Evolutionary conservation across 2,797 vertebrate genomes (phyloP).

Genomic region (Moxostoma hubbsi): DNA sequence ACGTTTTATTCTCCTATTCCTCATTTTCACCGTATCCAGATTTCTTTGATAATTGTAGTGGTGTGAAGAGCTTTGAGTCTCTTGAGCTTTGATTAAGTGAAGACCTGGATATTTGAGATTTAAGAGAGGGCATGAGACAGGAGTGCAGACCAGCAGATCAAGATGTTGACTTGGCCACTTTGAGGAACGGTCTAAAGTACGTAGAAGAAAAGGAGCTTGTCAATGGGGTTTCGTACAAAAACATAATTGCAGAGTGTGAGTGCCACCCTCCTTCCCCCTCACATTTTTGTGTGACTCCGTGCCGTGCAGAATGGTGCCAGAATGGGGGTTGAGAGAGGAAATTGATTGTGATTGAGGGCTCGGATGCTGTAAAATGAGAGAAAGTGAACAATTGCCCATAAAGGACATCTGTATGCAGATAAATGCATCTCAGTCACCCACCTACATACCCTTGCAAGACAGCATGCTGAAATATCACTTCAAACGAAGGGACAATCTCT

Average conservation of each 20-base stretch:
- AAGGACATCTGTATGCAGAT: constrained; percentile 46
- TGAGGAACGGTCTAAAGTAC: neutral
- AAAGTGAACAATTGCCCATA: constrained; percentile 32
- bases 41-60: neutral
- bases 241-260: constrained; percentile 26
- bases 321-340: constrained; percentile 19
- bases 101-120: neutral
- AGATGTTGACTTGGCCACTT: constrained; percentile 2
- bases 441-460: constrained; percentile 31
- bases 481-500: constrained; percentile 1
- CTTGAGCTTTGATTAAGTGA: constrained; percentile 17
- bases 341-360: neutral
- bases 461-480: constrained; percentile 28
- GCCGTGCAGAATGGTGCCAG: neutral
- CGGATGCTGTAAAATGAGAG: constrained; percentile 36
- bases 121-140: neutral
- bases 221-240: constrained; percentile 5
- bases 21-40: neutral
- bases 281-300: constrained; percentile 22
- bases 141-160: constrained; percentile 16
- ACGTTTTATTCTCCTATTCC: neutral
- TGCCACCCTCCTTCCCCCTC: constrained; percentile 22
- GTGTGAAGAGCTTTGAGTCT: neutral
- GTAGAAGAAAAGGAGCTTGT: neutral
- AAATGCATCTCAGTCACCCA: constrained; percentile 29